These are phyloP conservation scores for Physeter macrocephalus DNA, from an alignment of 2,113 vertebrate genomes.

Conservation along the genomic window DNA sequence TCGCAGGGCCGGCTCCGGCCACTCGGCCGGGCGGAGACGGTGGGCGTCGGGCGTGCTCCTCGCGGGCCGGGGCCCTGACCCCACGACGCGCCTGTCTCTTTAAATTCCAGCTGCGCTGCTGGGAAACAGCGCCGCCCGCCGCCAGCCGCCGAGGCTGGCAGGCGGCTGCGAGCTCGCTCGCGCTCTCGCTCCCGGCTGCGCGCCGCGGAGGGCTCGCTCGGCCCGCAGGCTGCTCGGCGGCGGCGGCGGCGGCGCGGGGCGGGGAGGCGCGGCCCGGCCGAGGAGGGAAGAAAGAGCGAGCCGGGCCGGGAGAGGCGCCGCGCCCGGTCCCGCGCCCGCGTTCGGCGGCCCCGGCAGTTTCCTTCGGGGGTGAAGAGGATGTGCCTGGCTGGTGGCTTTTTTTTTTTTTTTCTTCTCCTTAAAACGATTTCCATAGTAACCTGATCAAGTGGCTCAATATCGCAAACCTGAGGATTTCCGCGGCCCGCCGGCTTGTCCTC, in stretches of 20 bases:
- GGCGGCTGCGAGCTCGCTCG: constrained; percentile 63
- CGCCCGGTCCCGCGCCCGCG: constrained; percentile 57
- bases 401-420: neutral
- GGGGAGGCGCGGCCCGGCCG: constrained; percentile 53
- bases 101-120: constrained; percentile 82
- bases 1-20: neutral
- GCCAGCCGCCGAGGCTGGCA: constrained; percentile 68
- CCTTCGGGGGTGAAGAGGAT: constrained; percentile 55
- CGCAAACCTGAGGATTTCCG: constrained; percentile 70
- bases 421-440: constrained; percentile 80
- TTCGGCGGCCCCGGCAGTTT: constrained; percentile 29
- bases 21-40: rapidly evolving
- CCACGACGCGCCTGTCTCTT: constrained; percentile 76
- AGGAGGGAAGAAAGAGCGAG: constrained; percentile 49
- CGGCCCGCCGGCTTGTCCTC: constrained; percentile 58
- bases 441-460: constrained; percentile 69
- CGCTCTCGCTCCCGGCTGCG: constrained; percentile 72
- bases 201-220: constrained; percentile 64
- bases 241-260: constrained; percentile 51
- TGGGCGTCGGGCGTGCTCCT: neutral
- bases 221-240: constrained; percentile 65
- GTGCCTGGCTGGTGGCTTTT: constrained; percentile 35
- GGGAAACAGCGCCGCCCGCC: constrained; percentile 78
- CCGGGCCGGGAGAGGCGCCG: constrained; percentile 51
- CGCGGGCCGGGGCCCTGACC: neutral